These are phyloP conservation scores for Eudyptes chrysolophus DNA, from an alignment of 2,113 vertebrate genomes.

Conservation along the genomic window DNA sequence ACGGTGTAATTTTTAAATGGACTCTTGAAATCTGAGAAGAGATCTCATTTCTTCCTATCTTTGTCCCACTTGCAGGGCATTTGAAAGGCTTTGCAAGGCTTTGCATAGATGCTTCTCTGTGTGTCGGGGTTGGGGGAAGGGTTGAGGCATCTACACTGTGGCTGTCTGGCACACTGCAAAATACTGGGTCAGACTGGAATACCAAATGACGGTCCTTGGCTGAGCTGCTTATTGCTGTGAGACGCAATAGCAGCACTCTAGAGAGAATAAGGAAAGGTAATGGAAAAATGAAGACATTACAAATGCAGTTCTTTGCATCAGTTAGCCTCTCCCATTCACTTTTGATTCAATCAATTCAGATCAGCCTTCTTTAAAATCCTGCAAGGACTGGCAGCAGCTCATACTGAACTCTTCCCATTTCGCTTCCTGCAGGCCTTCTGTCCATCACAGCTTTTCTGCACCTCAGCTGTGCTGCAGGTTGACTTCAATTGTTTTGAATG, in stretches of 20 bases:
- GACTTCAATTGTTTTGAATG: neutral
- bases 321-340: neutral
- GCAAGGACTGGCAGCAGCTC: neutral
- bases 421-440: neutral
- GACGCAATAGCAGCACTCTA: neutral
- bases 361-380: neutral
- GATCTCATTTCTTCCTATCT: conserved; percentile 60
- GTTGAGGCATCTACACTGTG: neutral
- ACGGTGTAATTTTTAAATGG: conserved; percentile 18
- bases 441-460: neutral
- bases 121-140: conserved; percentile 4
- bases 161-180: conserved; percentile 36
- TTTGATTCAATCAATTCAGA: neutral
- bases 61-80: conserved; percentile 39
- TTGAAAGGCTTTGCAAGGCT: conserved; percentile 47
- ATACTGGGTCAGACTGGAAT: conserved; percentile 18
- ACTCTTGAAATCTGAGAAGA: conserved; percentile 49
- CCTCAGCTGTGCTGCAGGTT: neutral
- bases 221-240: neutral
- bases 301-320: neutral
- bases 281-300: neutral
- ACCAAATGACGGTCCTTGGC: neutral
- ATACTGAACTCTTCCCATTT: neutral
- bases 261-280: neutral
- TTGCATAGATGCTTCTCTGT: conserved; percentile 55